Evolutionary conservation across 2,113 vertebrate species (phyloP), one percentile per base, ranked within the genome.

Genomic region (Corydoras maculifer): DNA sequence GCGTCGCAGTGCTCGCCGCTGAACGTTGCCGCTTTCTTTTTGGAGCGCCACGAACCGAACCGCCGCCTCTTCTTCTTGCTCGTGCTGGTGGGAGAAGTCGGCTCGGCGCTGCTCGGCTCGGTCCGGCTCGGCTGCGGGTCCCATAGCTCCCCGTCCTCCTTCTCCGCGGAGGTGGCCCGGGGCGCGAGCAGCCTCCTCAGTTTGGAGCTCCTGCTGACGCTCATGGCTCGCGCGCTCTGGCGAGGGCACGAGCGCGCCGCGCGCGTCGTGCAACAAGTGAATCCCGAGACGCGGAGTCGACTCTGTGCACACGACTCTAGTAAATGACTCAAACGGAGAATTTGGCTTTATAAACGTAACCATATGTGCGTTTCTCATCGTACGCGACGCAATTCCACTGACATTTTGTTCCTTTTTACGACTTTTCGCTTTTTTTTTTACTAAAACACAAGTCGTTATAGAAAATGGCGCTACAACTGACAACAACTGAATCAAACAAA

Each of bases 1-100:
- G 63, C 10, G 32, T 74, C 68, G 9, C 43, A 2, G 2, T 68
- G 18, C 11, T 72, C 73, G 10, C n/a, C n/a, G 48, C 10, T 29
- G 60, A 5, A 18, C 0, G 8, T 3, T 1, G 25, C 3, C 0
- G 55, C 10, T 50, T 76, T 79, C 53, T 70, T 70, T 25, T 15
- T 79, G 62, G 57, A 66, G n/a, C 66, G 30, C 70, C 62, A 70
- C 25, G 74, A 69, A 2, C 62, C 58, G 62, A 79, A 79, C 4
- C 70, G 35, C 32, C n/a, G 54, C 35, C 31, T 76, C 62, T 66
- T 79, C 62, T 75, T 75, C 59, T 74, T 59, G 7, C 6, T 12
- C 29, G 66, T 68, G 35, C 67, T 69, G 6, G 55, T 59, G 55
- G 65, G 65, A 5, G 51, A 35, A n/a, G n/a, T n/a, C n/a, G 35